phyloP scores from a whole-genome alignment of 1,140 invertebrate genomes.

The Doryteuthis pealeii region DNA sequence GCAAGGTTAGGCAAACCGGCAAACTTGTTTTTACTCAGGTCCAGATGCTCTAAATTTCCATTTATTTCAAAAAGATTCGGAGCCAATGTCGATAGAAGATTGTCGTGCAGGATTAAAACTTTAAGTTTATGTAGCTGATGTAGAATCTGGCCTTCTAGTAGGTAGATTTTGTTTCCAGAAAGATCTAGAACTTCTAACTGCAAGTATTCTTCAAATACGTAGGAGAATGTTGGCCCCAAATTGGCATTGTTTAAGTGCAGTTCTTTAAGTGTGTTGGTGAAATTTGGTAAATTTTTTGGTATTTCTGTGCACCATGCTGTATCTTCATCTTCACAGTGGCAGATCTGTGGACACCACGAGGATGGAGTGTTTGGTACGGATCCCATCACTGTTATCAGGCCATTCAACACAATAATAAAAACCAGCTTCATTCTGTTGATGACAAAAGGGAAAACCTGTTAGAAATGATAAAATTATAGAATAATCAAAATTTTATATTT shows the following conservation, averaged over 20 bases:
- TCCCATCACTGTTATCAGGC: too few species aligned
- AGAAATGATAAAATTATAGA: too few species aligned
- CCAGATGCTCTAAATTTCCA: conserved; percentile 30
- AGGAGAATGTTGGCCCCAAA: conserved; percentile 36
- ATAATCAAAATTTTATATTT: too few species aligned
- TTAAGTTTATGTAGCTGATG: conserved; percentile 34
- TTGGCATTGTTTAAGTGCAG: conserved; percentile 32
- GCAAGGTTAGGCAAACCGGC: conserved; percentile 29
- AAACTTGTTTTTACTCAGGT: conserved; percentile 41
- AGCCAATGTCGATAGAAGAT: conserved; percentile 35
- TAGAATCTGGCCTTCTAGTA: conserved; percentile 31
- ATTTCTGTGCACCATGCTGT: conserved; percentile 6
- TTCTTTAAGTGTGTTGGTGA: conserved; percentile 11
- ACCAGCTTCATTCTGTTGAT: too few species aligned
- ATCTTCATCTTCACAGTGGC: background rate
- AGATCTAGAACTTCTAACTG: conserved; percentile 42
- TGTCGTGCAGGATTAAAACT: conserved; percentile 34
- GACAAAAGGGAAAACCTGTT: too few species aligned
- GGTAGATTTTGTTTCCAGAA: conserved; percentile 37
- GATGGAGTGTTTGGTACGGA: too few species aligned
- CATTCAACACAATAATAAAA: too few species aligned
- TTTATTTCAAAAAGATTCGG: conserved; percentile 34
- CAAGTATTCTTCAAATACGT: conserved; percentile 25
- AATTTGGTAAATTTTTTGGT: background rate
- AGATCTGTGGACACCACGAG: background rate